A percentile compares a stretch with the other conserved stretches of the same genome.
Conservation (phyloP, 2,888 invertebrate species). For the Myopa testacea region DNA sequence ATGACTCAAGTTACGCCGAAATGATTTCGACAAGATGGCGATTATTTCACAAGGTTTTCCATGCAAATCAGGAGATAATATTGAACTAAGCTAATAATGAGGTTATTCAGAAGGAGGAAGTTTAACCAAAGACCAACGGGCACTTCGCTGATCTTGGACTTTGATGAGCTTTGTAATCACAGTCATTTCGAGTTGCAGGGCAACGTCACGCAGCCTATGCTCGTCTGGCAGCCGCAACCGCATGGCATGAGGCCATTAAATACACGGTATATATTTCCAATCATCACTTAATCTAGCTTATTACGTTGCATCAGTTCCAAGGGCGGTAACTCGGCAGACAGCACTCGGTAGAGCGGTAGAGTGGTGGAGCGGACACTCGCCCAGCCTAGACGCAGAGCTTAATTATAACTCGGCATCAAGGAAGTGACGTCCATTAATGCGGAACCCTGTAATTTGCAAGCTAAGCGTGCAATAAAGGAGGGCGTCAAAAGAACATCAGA, state of each 20-base stretch:
- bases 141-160: neutral
- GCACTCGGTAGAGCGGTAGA: too few species aligned
- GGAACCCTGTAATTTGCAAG: conserved; percentile 28
- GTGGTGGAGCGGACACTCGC: neutral
- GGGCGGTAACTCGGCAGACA: too few species aligned
- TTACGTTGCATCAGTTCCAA: neutral
- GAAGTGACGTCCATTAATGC: conserved; percentile 32
- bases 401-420: conserved; percentile 21
- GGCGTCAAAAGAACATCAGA: conserved; percentile 23
- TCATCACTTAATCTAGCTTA: conserved; percentile 35
- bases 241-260: neutral
- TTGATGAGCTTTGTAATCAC: conserved; percentile 4
- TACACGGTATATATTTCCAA: conserved; percentile 16
- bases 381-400: neutral
- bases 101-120: too few species aligned
- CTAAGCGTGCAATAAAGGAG: conserved; percentile 10
- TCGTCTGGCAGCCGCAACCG: neutral
- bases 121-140: too few species aligned
- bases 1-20: conserved; percentile 19
- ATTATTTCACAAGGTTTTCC: neutral
- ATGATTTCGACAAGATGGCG: neutral
- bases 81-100: too few species aligned
- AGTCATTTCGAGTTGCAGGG: neutral
- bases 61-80: too few species aligned
- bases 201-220: neutral